Evolutionary conservation across 2,888 invertebrate species (phyloP), one percentile per base, ranked within the genome.

Genomic region (Andrena hattorfiana): DNA sequence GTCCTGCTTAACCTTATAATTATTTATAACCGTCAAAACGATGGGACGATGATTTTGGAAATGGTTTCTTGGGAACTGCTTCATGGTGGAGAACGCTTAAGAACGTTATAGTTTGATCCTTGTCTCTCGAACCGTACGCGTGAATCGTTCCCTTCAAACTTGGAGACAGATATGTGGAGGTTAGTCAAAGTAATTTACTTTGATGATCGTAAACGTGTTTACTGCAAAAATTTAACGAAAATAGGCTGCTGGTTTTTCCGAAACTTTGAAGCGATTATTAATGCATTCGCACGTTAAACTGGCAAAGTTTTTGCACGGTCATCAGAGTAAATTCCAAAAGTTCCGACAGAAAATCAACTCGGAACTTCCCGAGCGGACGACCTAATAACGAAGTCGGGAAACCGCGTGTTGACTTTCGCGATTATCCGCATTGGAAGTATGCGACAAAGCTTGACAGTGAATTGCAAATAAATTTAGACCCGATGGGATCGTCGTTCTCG

Each of bases 371-470:
- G 16, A 63, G 28, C 28, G 42, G 26, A 35, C 49, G 76, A 63
- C 54, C 63, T 60, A 63, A 48, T 76, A 69, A 69, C 28, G 63
- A 69, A 63, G 16, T 63, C 35, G 54, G 35, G 68, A 35, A 62
- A 63, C 32, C 23, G 8, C 28, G n/a, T 69, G 76, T 76, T 63
- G 63, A 76, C 63, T 69, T 69, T 69, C 30, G 20, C 28, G 64
- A 56, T 73, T 42, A 32, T 64, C 32, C 63, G 13, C 63, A 23
- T 64, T 35, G 42, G 42, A 63, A 64, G 72, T 73, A 56, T 51
- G 26, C 49, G 48, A 49, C 23, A 7, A 26, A 35, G 32, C 28
- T 54, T 32, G 23, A 56, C 54, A 23, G 20, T n/a, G 54, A 56
- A 56, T 56, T 23, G 54, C 20, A 56, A 56, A 56, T 56, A 56